phyloP scores from a whole-genome alignment of 1,140 invertebrate species.

The Leptinotarsa defecta region DNA sequence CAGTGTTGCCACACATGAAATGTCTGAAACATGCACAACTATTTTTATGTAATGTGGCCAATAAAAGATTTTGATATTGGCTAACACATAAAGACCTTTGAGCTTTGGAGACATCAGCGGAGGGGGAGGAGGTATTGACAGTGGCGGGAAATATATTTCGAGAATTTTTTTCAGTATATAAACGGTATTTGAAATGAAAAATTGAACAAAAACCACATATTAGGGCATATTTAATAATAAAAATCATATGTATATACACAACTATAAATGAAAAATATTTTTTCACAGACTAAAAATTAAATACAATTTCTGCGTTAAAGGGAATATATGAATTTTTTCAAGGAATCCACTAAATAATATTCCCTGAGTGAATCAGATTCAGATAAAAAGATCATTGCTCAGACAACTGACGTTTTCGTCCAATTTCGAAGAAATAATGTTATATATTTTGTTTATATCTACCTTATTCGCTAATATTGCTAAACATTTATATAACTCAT shows the following conservation, averaged over 20 bases:
- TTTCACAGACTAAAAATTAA: slow-evolving; percentile 20
- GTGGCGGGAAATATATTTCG: too few species aligned
- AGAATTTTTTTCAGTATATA: too few species aligned
- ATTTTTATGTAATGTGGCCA: too few species aligned
- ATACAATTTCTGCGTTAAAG: slow-evolving; percentile 11
- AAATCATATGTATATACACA: slow-evolving; percentile 37
- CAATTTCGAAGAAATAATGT: slow-evolving; percentile 33
- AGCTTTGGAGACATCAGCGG: too few species aligned
- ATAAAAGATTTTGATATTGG: too few species aligned
- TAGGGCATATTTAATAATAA: slow-evolving; percentile 34
- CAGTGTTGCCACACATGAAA: too few species aligned
- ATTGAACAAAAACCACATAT: too few species aligned
- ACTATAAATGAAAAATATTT: slow-evolving; percentile 23
- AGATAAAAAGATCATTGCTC: slow-evolving; percentile 22
- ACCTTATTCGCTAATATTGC: slow-evolving; percentile 45
- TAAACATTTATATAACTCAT: slow-evolving; percentile 30
- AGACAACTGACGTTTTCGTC: slow-evolving; percentile 18
- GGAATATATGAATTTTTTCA: slow-evolving; percentile 31
- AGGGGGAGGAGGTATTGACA: too few species aligned
- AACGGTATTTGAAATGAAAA: too few species aligned
- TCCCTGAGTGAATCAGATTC: slow-evolving; percentile 46
- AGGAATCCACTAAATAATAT: slow-evolving; percentile 2
- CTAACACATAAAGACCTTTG: too few species aligned
- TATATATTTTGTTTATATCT: slow-evolving; percentile 30
- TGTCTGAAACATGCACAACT: too few species aligned